Evolutionary conservation across 2,888 invertebrate genomes (phyloP), one percentile per base, ranked within the genome.

Genomic region (Girardia tigrina): DNA sequence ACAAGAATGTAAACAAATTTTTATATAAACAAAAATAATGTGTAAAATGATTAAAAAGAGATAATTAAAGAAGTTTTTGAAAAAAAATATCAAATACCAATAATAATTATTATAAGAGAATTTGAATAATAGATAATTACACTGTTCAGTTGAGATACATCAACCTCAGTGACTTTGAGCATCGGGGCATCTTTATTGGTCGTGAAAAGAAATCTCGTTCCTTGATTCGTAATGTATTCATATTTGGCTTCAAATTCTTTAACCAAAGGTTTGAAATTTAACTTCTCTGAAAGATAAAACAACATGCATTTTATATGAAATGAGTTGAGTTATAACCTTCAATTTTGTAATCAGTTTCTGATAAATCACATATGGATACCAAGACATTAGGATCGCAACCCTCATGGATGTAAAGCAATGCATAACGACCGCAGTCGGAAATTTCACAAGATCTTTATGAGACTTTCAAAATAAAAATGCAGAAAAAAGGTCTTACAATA

Each of bases 151-250:
- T 84, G 80, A 36, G 79, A 79, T 27, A 87, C 79, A 80, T 87
- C 86, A 79, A 95, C 91, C 79, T 88, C 87, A 81, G 95, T 88
- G 69, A 97, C 87, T 78, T 90, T 89, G 85, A 92, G 94, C 85
- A 92, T 92, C 4, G 94, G 91, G 0, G 97, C 91, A 84, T 91
- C 88, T 84, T 91, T 91, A 85, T 97, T 95, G 26, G 97, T 95
- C 71, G 90, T 89, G 84, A 97, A 91, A 81, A 91, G 88, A 79
- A 90, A 90, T 79, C 89, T 87, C 0, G 89, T 87, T 0, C 89
- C 93, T 78, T 90, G 89, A 84, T 94, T 95, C 27, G 93, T 91
- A 23, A 97, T 86, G 82, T 93, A 95, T 90, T 94, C 56, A 56
- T 76, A 76, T 76, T 42, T 29, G 12, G 76, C 74, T 27, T 76